Base-by-base conservation (phyloP, 2,888 invertebrate species). In the Auanema freiburgensis region DNA sequence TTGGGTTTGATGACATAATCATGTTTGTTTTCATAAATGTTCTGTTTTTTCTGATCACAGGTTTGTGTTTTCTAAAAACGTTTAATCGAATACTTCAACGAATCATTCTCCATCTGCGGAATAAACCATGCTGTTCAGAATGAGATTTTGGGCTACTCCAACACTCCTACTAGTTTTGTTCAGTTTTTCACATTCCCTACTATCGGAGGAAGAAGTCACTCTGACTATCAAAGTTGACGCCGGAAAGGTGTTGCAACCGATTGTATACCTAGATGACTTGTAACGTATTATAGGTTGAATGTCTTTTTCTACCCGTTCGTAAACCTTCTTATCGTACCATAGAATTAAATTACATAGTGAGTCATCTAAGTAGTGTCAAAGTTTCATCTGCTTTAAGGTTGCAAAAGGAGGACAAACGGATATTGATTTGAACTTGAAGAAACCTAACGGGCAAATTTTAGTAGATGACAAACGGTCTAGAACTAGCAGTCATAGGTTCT, bases 351-450 rank as follows among this genome's bases (percentile, higher is more conserved):
- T 63, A 51, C 16, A 23, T 57, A 18, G 62, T 60, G 23, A 16
- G 55, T 18, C 12, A 14, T 3, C 33, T 1, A 5, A 14, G 33
- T 8, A 5, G 3, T 8, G 33, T 33, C n/a, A n/a, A n/a, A n/a
- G n/a, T n/a, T n/a, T n/a, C n/a, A n/a, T n/a, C n/a, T n/a, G n/a
- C n/a, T n/a, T n/a, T 43, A 24, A 60, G 60, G 62, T 63, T 25
- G 40, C 59, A 8, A 63, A 63, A 59, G 63, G 63, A 14, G 63
- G 63, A n/a, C 58, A 57, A 16, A 23, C 44, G 16, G 63, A 63
- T 25, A 63, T 63, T 14, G 41, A 57, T 21, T 57, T 63, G 18
- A 59, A 46, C 24, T 21, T 63, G 40, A 23, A 58, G 6, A 53
- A 42, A 21, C 63, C 63, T 1, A 44, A 44, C n/a, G 58, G 61